These are phyloP conservation scores for Kryptolebias marmoratus DNA, from an alignment of 2,113 vertebrate species.

Conservation along the genomic window DNA sequence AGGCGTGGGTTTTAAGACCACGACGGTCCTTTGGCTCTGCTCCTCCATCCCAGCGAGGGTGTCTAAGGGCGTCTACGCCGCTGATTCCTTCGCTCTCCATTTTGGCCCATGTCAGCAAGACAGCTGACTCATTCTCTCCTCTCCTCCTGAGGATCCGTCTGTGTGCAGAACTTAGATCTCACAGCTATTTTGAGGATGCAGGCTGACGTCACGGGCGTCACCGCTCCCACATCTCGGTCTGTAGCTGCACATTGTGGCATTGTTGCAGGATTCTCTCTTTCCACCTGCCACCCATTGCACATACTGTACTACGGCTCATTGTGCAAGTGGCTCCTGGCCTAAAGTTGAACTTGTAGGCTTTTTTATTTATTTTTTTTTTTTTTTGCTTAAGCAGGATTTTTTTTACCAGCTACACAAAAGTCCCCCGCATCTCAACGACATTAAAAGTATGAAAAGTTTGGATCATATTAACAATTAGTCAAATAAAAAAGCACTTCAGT, in stretches of 20 bases:
- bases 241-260: slow-evolving; percentile 38
- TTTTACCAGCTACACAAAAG: background rate
- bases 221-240: slow-evolving; percentile 56
- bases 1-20: slow-evolving; percentile 56
- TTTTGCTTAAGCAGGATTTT: background rate
- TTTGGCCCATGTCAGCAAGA: slow-evolving; percentile 54
- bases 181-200: slow-evolving; percentile 71
- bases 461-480: too few relatives aligned
- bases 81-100: slow-evolving; percentile 48
- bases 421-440: too few relatives aligned
- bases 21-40: slow-evolving; percentile 59
- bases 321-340: slow-evolving; percentile 11
- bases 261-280: slow-evolving; percentile 42
- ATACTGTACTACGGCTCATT: slow-evolving; percentile 9
- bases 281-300: slow-evolving; percentile 4
- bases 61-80: slow-evolving; percentile 9
- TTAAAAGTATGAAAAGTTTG: too few relatives aligned
- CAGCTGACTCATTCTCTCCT: slow-evolving; percentile 74
- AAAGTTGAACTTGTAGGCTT: background rate
- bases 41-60: slow-evolving; percentile 25
- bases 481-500: background rate
- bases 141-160: slow-evolving; percentile 64
- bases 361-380: background rate
- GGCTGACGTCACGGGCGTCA: slow-evolving; percentile 56
- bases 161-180: slow-evolving; percentile 66